Evolutionary conservation across 2,113 vertebrate species (phyloP).

Genomic region (Philantomba maxwellii): DNA sequence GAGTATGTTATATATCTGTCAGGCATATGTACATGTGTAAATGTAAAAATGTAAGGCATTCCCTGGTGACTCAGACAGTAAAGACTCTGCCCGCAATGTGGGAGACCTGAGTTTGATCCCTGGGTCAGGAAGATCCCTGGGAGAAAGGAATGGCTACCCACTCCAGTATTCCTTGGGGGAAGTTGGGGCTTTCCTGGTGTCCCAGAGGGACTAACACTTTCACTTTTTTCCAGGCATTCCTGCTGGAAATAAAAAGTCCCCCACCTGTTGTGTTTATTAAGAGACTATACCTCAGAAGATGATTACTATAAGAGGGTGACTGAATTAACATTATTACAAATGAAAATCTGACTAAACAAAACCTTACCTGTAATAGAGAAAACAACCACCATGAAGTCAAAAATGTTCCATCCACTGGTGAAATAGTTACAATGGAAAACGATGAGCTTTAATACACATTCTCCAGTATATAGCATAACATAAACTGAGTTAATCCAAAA

Average conservation of each 20-base stretch:
- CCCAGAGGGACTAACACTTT: neutral
- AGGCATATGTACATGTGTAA: neutral
- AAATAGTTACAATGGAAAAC: conserved; percentile 60
- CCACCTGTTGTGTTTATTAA: neutral
- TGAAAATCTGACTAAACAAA: neutral
- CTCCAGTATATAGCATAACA: conserved; percentile 17
- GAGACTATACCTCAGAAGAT: neutral
- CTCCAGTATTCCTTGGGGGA: neutral
- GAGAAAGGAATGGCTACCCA: neutral
- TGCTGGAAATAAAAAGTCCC: neutral
- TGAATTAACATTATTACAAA: neutral
- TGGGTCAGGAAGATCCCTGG: neutral
- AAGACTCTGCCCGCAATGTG: neutral
- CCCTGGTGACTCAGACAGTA: neutral
- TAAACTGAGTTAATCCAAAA: conserved; percentile 37
- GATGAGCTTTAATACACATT: conserved; percentile 61
- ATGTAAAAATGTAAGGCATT: neutral
- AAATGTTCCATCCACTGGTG: conserved; percentile 56
- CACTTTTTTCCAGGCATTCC: neutral
- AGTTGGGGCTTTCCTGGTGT: neutral
- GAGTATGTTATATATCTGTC: neutral
- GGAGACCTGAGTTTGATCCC: neutral
- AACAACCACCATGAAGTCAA: conserved; percentile 67
- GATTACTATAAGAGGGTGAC: neutral
- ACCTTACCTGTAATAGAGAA: conserved; percentile 64